phyloP scores from a whole-genome alignment of 2,113 vertebrate genomes.

The Zosterops hypoxanthus region DNA sequence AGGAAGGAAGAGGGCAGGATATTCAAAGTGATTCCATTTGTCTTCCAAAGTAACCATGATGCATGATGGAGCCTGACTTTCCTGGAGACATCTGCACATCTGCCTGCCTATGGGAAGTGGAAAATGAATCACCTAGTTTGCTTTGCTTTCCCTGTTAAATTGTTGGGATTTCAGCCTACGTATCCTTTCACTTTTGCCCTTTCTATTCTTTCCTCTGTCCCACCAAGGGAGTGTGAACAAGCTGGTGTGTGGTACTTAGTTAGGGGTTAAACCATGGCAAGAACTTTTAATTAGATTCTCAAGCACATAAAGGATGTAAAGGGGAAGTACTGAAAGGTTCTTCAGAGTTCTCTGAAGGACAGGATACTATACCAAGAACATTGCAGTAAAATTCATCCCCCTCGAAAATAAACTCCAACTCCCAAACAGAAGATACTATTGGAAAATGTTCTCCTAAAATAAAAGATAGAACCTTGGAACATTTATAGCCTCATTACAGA shows the following conservation, averaged over 20 bases:
- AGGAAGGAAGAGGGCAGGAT: not conserved
- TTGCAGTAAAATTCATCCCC: not conserved
- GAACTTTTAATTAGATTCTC: not conserved
- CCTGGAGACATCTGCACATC: not conserved
- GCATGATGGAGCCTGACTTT: not conserved
- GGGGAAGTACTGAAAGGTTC: not conserved
- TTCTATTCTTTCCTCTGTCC: not conserved
- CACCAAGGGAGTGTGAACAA: not conserved
- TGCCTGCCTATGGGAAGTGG: not conserved
- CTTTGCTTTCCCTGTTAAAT: not conserved
- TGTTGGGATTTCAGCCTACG: not conserved
- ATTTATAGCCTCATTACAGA: not conserved
- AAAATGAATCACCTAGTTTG: not conserved
- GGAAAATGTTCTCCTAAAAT: not conserved
- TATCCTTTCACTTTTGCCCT: not conserved
- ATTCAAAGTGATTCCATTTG: not conserved
- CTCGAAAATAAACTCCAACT: not conserved
- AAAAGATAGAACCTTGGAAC: not conserved
- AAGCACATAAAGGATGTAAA: not conserved
- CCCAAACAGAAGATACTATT: not conserved
- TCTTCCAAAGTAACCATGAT: not conserved
- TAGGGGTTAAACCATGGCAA: not conserved
- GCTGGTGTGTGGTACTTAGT: not conserved
- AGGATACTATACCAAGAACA: not conserved
- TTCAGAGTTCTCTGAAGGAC: not conserved